These are phyloP conservation scores for Tethea ocularis DNA, from an alignment of 2,888 invertebrate genomes.

Conservation along the genomic window DNA sequence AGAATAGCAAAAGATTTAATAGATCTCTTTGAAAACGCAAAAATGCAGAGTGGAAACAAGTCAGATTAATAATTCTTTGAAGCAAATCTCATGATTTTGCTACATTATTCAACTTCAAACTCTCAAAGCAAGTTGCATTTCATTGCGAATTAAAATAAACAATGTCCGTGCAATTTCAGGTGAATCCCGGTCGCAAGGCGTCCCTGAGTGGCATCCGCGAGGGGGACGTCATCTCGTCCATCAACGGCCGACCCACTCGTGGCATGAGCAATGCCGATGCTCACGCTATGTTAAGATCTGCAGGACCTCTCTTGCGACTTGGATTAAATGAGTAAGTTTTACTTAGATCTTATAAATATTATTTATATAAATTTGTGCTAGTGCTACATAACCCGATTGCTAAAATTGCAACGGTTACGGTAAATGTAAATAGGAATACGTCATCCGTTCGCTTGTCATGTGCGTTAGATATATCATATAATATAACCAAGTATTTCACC, in stretches of 20 bases:
- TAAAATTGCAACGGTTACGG: background rate
- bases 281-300: conserved; percentile 88
- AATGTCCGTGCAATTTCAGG: conserved; percentile 81
- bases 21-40: too few species aligned
- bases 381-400: too few species aligned
- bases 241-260: conserved; percentile 88
- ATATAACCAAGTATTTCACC: background rate
- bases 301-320: conserved; percentile 86
- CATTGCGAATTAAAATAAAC: background rate
- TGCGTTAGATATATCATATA: background rate
- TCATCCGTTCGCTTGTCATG: background rate
- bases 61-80: background rate
- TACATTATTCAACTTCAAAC: too few species aligned
- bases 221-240: conserved; percentile 91
- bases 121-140: background rate
- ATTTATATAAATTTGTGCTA: background rate
- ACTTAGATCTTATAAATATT: background rate
- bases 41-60: too few species aligned
- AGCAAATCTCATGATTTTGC: background rate
- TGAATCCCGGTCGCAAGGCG: conserved; percentile 94
- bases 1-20: too few species aligned
- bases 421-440: background rate
- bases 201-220: conserved; percentile 90
- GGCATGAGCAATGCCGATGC: conserved; percentile 88
- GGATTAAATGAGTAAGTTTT: conserved; percentile 89